Evolutionary conservation across 2,797 vertebrate species (phyloP).

Genomic region (Champsocephalus gunnari): DNA sequence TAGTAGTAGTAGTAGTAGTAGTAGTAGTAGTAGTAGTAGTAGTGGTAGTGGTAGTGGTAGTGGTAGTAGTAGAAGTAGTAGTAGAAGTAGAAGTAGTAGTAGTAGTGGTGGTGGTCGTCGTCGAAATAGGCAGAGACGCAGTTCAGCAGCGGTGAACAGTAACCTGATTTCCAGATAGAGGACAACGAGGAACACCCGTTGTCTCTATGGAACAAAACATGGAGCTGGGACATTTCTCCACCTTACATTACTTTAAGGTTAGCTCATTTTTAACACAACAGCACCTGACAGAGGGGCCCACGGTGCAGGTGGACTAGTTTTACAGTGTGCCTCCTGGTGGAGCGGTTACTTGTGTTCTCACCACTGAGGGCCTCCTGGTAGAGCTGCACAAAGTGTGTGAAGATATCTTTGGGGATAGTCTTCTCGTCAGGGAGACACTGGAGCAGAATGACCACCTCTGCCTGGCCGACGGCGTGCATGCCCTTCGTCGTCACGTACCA

Average conservation of each 20-base stretch:
- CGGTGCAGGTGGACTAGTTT: constrained; percentile 21
- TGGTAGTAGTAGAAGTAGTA: no score
- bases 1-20: no score
- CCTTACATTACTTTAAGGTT: background rate
- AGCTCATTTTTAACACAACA: constrained; percentile 31
- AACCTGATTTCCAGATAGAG: constrained; percentile 56
- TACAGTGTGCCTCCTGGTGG: constrained; percentile 17
- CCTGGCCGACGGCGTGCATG: constrained; percentile 97
- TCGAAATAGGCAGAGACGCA: background rate
- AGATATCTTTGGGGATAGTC: constrained; percentile 96
- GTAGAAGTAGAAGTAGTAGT: no score
- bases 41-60: no score
- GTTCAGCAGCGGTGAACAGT: constrained; percentile 19
- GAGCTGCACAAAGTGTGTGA: constrained; percentile 97
- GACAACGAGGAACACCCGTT: background rate
- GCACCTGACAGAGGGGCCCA: constrained; percentile 16
- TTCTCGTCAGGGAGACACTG: constrained; percentile 98
- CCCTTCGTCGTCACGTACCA: constrained; percentile 98
- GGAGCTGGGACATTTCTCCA: constrained; percentile 40
- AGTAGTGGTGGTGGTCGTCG: no score
- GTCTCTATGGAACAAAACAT: constrained; percentile 33
- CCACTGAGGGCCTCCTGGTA: constrained; percentile 96
- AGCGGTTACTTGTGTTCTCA: constrained; percentile 66
- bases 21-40: no score
- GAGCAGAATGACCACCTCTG: constrained; percentile 94